Evolutionary conservation across 2,113 vertebrate species (phyloP), one percentile per base, ranked within the genome.

Genomic region (Spea bombifrons): DNA sequence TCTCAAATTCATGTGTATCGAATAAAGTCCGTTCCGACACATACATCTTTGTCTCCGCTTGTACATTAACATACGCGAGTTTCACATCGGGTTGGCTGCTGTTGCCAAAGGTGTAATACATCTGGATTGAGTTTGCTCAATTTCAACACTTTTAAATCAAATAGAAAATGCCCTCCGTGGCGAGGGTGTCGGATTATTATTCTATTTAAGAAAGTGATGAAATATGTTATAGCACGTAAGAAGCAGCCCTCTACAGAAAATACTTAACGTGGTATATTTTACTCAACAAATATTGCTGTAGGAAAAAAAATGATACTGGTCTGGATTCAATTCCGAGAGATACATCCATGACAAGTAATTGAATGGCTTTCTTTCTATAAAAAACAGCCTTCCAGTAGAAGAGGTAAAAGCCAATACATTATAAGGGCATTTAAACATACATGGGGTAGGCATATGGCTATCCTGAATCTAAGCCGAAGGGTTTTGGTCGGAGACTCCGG

Each of bases 101-200:
- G 59, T 30, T 13, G 65, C 53, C 66, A 65, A 67, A 49, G 55
- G 75, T 76, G 71, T 8, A 66, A n/a, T 47, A 59, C 77, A 80
- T 80, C 63, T 80, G 77, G 46, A 16, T 49, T 49, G 15, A 67
- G 71, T 80, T 80, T 67, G 10, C n/a, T 6, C 3, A 43, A 48
- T n/a, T 50, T 75, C n/a, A 16, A 43, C 45, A 61, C 72, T 53
- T 68, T 66, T 30, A 55, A n/a, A 71, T 78, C 67, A 69, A 71
- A 49, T 61, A 78, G 70, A 52, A 64, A 30, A 12, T 59, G 15
- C 55, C 49, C 73, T 44, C 44, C 47, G 69, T 8, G 53, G 64
- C 13, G 16, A 53, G 59, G 53, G 47, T 57, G 3, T 63, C 9
- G 30, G 57, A 59, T 79, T 79, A 66, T 52, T 72, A 79, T 59